Base-by-base conservation (phyloP, 2,113 vertebrate species). In the Hemicordylus capensis region DNA sequence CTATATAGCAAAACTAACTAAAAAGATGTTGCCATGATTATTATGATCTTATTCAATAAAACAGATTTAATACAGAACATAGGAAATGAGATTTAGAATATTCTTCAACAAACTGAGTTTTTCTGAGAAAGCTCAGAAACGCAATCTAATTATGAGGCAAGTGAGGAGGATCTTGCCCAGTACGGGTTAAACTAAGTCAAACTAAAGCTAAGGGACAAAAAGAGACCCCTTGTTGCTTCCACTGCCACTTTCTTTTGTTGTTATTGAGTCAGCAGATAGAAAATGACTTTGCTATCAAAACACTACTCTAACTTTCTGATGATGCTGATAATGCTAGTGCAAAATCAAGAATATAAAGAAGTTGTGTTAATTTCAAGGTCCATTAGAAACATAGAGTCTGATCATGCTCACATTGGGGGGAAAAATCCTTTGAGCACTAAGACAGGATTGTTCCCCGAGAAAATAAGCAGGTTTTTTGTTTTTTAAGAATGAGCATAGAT, bases 301-400 rank as follows among this genome's bases (percentile, higher is more conserved):
- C 2, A 64, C 1, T 1, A 58, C 56, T 87, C 58, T 39, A 64
- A 91, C 76, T 77, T 76, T 88, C 51, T 2, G 2, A 73, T 85
- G 83, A 58, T 80, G 70, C 39, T 28, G 37, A 73, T 74, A 80
- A 15, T 78, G 39, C 70, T 85, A 86, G 39, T 88, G 72, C 28
- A 91, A 92, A 92, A 89, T 11, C 46, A 80, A 88, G 93, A 93
- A 76, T 89, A 87, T 84, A 82, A 89, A 87, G 63, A 84, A 88
- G 77, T 76, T 85, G 59, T 88, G 14, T 85, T 88, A 86, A 93
- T 92, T 94, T 94, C 90, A 91, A 93, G 87, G 82, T 90, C 81
- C 81, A 76, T 91, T 91, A 90, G 88, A 86, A 85, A 90, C 28
- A 89, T 46, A 90, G 26, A 73, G 76, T 69, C 76, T 79, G 34